Base-by-base conservation (phyloP, 2,797 vertebrate genomes). In the Oreonectes daqikongensis region DNA sequence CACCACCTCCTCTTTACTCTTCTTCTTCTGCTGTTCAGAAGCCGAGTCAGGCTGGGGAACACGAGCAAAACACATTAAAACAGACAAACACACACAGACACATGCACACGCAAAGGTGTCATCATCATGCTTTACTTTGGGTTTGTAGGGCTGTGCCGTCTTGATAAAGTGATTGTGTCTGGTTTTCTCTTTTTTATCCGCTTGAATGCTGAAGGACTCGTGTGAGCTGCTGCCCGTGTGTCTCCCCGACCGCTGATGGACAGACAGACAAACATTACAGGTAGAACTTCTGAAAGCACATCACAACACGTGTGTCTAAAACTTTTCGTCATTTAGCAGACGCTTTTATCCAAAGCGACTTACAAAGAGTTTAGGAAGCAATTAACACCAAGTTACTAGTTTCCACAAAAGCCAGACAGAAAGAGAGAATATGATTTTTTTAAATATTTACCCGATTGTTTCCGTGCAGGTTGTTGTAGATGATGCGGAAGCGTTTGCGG, bases 151-250 rank as follows among this genome's bases (percentile, higher is more conserved):
- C 90, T 99, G 97, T 0, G 98, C 98, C 9, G 97, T 99, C 90
- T 98, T 99, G 87, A 99, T 98, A 91, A 99, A 99, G 87, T 99
- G 98, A 89, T 98, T 98, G 87, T 99, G 98, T 74, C 98, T 93
- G 30, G 94, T 96, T 87, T 98, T 99, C 86, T 99, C 97, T 81
- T 97, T 99, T 89, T 99, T 99, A 88, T 99, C 97, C 42, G 95
- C 96, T 85, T 97, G 94, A 84, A 95, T 99, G 83, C 95, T 96
- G 87, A 99, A 98, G 75, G 96, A 89, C 84, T 99, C 97, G 0
- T 96, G 96, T 86, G 96, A 95, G 75, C 94, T 95, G 59, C 92
- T 94, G 24, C 91, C 88, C 20, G 92, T 87, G 85, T 95, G 94
- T 53, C 97, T 92, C 17, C 96, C 96, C 26, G 96, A 97, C 35